Evolutionary conservation across 2,888 invertebrate species (phyloP), one percentile per base, ranked within the genome.

Genomic region (Cremastobaeus sp.): DNA sequence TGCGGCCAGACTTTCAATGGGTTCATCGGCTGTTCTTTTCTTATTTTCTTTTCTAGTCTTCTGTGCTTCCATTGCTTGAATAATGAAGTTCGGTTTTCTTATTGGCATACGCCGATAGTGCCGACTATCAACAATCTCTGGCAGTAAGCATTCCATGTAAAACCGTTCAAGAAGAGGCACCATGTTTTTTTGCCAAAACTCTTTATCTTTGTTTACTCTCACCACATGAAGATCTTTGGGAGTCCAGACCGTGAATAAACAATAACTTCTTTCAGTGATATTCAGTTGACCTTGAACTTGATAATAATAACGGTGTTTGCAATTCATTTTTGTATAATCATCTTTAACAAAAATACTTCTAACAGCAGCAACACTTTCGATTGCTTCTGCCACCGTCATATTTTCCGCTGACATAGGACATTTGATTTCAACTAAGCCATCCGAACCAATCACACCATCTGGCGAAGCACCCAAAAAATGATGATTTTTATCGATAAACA

Each of bases 391-490:
- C 41, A 39, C 1, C 30, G n/a, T 18, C n/a, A 37, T 2, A 43
- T 34, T 37, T 28, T 32, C 14, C 1, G 73, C 54, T 11, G 14
- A 0, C 0, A 3, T 1, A 4, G 25, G 66, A 55, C 65, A 71
- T 73, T 79, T 76, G 3, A 77, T 68, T 57, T 77, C 75, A 6
- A 77, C 65, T 9, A 77, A 25, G 3, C 69, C 76, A 41, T 77
- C 60, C 4, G 60, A 45, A 17, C 37, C 73, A 25, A 74, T 76
- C 1, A 70, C 8, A 5, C 76, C 73, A 45, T 77, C 77, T 3
- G 74, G 69, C 9, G 71, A 41, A 9, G 65, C 60, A 14, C 50
- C 76, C 3, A 76, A 45, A 35, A 18, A 71, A 55, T 43, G 25
- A 15, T 30, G 9, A 9, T 34, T 21, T n/a, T n/a, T 25, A 39